Base-by-base conservation (phyloP, 1,140 invertebrate species). In the Phymastichus coffea region DNA sequence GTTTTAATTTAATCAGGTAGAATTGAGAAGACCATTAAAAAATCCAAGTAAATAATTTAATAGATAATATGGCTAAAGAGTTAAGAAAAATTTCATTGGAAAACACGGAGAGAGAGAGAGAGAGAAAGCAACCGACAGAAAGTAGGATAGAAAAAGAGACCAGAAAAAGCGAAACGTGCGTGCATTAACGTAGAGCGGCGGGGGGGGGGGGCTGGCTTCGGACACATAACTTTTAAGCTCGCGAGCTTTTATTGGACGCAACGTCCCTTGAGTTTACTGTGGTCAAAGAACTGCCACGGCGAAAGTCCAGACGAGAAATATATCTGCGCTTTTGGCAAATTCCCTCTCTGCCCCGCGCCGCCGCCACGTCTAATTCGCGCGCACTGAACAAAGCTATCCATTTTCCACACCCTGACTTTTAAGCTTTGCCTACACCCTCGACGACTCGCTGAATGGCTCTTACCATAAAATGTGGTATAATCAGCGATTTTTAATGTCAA, bases 191-290 rank as follows among this genome's bases (percentile, higher is more conserved):
- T n/a, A n/a, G n/a, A n/a, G n/a, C n/a, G n/a, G n/a, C 14, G 14
- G 20, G 53, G 41, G 3, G 14, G 35, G 12, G 17, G 4, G 0
- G 58, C 63, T 64, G 61, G n/a, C n/a, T n/a, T n/a, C n/a, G n/a
- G n/a, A n/a, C n/a, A n/a, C 64, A 66, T 68, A 67, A 68, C 64
- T 70, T 62, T 69, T 65, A 65, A 66, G 61, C 65, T 63, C 63
- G 61, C 58, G 58, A 57, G 66, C 62, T 67, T 70, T 70, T 68
- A 70, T 70, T 67, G 64, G 66, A 61, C 66, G 60, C 54, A 55
- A 62, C 67, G 63, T 66, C 64, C 61, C 61, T 68, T 68, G 64
- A 66, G 64, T 66, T 69, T 66, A 66, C 65, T 67, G 63, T 64
- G 62, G 63, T 68, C 62, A 63, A 67, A 60, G 60, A 67, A 63